Conservation (phyloP, 2,113 vertebrate genomes). For the Phrynosoma blainvillii region DNA sequence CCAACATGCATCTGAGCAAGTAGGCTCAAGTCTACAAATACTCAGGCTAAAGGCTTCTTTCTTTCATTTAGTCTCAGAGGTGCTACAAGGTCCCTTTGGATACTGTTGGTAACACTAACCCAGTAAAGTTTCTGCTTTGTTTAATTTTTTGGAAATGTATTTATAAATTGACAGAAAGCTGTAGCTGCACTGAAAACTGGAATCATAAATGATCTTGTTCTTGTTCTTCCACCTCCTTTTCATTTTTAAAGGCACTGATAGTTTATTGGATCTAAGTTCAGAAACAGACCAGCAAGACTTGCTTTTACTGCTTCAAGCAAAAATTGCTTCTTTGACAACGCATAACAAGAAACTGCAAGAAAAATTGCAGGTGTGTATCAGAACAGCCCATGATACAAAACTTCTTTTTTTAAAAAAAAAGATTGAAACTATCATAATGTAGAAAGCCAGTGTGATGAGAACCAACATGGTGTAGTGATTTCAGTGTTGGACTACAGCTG, state of each 20-base stretch:
- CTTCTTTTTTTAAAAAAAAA: background rate
- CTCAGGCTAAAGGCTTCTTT: no score
- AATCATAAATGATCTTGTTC: background rate
- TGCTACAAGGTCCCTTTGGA: no score
- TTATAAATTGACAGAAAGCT: background rate
- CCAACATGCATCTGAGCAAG: background rate
- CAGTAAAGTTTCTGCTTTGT: no score
- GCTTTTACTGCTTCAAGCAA: constrained; percentile 87
- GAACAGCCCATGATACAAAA: background rate
- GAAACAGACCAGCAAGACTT: constrained; percentile 83
- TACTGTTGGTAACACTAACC: background rate
- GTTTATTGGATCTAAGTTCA: constrained; percentile 75
- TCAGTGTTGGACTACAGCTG: no score
- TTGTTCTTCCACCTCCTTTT: background rate
- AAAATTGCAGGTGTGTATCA: constrained; percentile 85
- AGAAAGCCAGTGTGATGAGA: background rate
- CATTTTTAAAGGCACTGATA: constrained; percentile 76
- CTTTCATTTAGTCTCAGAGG: no score
- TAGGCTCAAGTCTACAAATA: no score
- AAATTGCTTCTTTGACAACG: constrained; percentile 87
- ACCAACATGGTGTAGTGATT: no score
- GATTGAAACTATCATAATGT: background rate
- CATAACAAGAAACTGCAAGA: constrained; percentile 92
- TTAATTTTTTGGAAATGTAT: background rate
- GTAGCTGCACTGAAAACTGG: background rate